Evolutionary conservation across 2,113 vertebrate species (phyloP), one percentile per base, ranked within the genome.

Genomic region (Solea solea): DNA sequence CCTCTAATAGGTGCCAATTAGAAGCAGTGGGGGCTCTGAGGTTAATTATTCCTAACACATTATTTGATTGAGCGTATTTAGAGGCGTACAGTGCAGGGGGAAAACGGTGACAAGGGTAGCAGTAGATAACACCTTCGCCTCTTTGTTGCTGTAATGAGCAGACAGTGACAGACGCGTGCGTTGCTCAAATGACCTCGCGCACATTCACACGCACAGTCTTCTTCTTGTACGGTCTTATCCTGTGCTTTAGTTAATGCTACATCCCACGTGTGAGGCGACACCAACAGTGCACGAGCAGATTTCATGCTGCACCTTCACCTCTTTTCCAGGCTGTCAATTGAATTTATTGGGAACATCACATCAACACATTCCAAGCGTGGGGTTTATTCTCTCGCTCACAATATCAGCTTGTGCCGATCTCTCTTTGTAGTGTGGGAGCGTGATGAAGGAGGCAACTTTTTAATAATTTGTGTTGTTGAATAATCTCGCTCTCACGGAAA

Each of bases 41-140:
- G 92, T 94, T 94, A 94, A 94, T 94, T 94, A 93, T 94, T 92
- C 91, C 90, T 83, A 91, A 93, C 92, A 93, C 86, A 84, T 90
- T 86, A 88, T 94, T 94, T 94, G 92, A 94, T 91, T 92, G 92
- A 93, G 87, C 84, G 84, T 90, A 89, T 92, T 93, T 87, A 91
- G 86, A 90, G 90, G 79, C 73, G 85, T 86, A 88, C 89, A 89
- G 86, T 87, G 80, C 80, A 69, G 70, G 76, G 84, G 78, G 82
- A 80, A 74, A 79, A 78, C 56, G 65, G 80, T 64, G 83, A 89
- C 78, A 72, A 77, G 70, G 82, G 71, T 82, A 80, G 76, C 25
- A 6, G 78, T 82, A 90, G 88, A 89, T 88, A 89, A 90, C 69
- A 64, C 82, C 69, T 81, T 74, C 49, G 78, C 45, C 45, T 86